Conservation (phyloP, 2,888 invertebrate species). For the Frankliniella fusca region DNA sequence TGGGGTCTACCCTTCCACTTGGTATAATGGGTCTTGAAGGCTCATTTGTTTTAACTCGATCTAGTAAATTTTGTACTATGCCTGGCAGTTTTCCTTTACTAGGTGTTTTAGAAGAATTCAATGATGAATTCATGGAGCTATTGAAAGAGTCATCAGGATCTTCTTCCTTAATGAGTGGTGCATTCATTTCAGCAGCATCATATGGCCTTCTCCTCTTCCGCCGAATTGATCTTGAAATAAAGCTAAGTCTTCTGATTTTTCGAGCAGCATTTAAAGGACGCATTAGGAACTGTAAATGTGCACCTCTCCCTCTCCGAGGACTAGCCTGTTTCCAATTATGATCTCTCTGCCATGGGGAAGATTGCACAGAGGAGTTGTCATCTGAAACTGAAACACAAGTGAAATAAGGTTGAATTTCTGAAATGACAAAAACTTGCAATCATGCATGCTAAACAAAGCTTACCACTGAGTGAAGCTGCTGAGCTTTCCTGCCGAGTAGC, state of each 20-base stretch:
- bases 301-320: conserved; percentile 51
- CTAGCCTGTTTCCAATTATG: conserved; percentile 82
- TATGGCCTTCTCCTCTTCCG: conserved; percentile 65
- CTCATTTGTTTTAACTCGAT: conserved; percentile 37
- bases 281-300: conserved; percentile 37
- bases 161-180: background rate
- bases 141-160: conserved; percentile 2
- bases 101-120: conserved; percentile 15
- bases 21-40: conserved; percentile 30
- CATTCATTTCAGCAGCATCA: conserved; percentile 48
- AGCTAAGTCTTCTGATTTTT: conserved; percentile 37
- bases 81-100: conserved; percentile 33
- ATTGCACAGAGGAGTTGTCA: conserved; percentile 85
- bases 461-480: conserved; percentile 72
- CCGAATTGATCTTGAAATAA: conserved; percentile 46
- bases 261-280: conserved; percentile 35
- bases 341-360: conserved; percentile 86
- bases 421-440: conserved; percentile 35
- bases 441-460: conserved; percentile 42
- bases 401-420: conserved; percentile 22
- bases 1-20: conserved; percentile 45
- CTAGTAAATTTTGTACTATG: conserved; percentile 42
- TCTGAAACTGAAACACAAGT: conserved; percentile 63
- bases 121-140: conserved; percentile 3
- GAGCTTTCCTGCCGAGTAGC: conserved; percentile 69